Evolutionary conservation across 2,797 vertebrate genomes (phyloP).

Genomic region (Hoplostethus mediterraneus): DNA sequence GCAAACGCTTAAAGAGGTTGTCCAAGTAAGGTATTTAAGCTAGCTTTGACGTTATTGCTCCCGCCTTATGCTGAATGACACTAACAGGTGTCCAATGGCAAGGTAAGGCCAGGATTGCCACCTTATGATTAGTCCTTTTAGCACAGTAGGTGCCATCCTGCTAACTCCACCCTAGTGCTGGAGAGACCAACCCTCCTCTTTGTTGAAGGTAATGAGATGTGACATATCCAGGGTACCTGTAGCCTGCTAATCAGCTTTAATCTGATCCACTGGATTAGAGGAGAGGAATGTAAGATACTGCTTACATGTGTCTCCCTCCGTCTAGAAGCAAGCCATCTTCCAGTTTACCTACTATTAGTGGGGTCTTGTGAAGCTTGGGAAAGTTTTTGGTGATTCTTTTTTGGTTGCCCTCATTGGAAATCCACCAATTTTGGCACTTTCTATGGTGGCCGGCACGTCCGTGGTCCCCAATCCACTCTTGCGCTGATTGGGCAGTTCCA

Average conservation of each 20-base stretch:
- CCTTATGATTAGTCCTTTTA: constrained; percentile 27
- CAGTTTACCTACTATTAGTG: constrained; percentile 9
- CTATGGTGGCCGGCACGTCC: not conserved
- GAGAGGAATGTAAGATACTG: constrained; percentile 66
- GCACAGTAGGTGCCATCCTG: constrained; percentile 19
- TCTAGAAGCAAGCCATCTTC: constrained; percentile 48
- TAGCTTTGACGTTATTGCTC: constrained; percentile 2
- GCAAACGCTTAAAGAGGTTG: not conserved
- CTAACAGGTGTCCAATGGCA: constrained; percentile 30
- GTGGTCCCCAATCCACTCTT: constrained; percentile 6
- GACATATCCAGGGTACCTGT: constrained; percentile 84
- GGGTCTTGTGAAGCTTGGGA: constrained; percentile 7
- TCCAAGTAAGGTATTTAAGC: constrained; percentile 11
- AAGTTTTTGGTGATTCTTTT: constrained; percentile 2
- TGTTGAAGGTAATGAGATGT: constrained; percentile 68
- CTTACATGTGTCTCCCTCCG: constrained; percentile 57
- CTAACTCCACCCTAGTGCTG: constrained; percentile 35
- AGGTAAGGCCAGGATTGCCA: constrained; percentile 11
- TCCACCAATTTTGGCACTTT: constrained; percentile 12
- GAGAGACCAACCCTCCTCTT: constrained; percentile 35
- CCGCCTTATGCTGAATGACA: not conserved
- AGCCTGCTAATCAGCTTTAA: constrained; percentile 88
- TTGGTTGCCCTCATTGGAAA: constrained; percentile 7
- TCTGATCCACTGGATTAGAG: constrained; percentile 85
- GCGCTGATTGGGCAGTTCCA: constrained; percentile 51